Evolutionary conservation across 2,113 vertebrate genomes (phyloP).

Genomic region (Egretta garzetta): DNA sequence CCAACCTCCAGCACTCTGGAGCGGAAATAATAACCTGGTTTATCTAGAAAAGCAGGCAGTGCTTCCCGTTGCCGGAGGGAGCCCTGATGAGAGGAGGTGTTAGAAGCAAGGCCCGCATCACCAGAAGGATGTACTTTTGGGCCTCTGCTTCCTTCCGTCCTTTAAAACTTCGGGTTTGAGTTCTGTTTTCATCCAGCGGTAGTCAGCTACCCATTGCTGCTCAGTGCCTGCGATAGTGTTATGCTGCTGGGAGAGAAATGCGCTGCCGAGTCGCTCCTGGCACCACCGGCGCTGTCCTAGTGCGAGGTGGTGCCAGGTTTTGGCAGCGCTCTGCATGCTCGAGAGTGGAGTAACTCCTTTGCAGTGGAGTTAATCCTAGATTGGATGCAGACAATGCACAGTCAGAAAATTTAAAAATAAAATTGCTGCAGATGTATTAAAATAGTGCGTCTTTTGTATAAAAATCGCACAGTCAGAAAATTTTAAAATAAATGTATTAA

Average conservation of each 20-base stretch:
- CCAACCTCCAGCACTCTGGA: neutral
- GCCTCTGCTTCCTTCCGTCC: neutral
- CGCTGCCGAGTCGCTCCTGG: neutral
- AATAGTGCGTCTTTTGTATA: neutral
- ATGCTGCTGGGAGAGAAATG: conserved; percentile 73
- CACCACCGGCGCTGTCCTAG: conserved; percentile 56
- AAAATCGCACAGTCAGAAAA: neutral
- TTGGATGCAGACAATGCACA: conserved; percentile 45
- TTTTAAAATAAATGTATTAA: neutral
- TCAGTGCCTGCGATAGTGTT: conserved; percentile 71
- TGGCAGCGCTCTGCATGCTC: conserved; percentile 61
- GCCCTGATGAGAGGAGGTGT: neutral
- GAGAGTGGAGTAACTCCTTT: conserved; percentile 76
- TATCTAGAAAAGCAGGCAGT: neutral
- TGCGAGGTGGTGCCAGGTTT: neutral
- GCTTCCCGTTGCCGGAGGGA: neutral
- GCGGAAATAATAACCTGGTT: neutral
- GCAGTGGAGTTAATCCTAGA: conserved; percentile 72
- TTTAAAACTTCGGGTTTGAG: neutral
- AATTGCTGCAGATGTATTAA: neutral
- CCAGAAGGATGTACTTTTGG: neutral
- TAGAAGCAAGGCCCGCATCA: fast-evolving
- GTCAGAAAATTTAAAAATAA: neutral
- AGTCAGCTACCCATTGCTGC: conserved; percentile 71
- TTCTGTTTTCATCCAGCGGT: conserved; percentile 23